Evolutionary conservation across 2,113 vertebrate genomes (phyloP), one percentile per base, ranked within the genome.

Genomic region (Rissa tridactyla): DNA sequence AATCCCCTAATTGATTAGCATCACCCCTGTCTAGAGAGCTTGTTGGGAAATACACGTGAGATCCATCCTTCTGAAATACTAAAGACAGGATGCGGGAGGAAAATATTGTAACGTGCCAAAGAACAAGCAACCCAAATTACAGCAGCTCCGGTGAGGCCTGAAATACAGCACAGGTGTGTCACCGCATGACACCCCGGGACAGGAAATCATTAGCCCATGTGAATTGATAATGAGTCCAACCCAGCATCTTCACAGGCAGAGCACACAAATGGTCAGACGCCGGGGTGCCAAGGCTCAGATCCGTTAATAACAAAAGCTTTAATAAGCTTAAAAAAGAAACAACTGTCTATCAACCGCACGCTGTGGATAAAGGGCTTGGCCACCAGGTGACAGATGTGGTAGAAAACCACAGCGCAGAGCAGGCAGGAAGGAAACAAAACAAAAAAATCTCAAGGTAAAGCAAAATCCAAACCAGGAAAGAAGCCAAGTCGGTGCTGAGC

Each of bases 221-320:
- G 88, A 75, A 84, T 3, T 7, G 61, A 23, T 65, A 79, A 71
- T 6, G 36, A 94, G 85, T 61, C 78, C 95, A 94, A 82, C 65
- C 27, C 77, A 42, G 86, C 83, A 32, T 34, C 69, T 21, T 77
- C 78, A 64, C 68, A 83, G 78, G 88, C 88, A 84, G 77, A 82
- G 81, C 65, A 22, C 86, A 96, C 96, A 96, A 97, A 95, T 94
- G 95, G 88, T 79, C 91, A 55, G 83, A 69, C 92, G 5, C 44
- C 57, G 29, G 95, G 94, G 94, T 83, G 94, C 94, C 11, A 0
- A 26, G 42, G 81, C 91, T 92, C 25, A 0, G 83, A 57, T 79
- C 70, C 54, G 49, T 29, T 86, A 38, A 22, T 51, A 84, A 75
- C 66, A 91, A 91, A 88, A 73, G 78, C 76, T 82, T 72, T 94